Conservation (phyloP, 2,888 invertebrate species). For the Artemia sp. region DNA sequence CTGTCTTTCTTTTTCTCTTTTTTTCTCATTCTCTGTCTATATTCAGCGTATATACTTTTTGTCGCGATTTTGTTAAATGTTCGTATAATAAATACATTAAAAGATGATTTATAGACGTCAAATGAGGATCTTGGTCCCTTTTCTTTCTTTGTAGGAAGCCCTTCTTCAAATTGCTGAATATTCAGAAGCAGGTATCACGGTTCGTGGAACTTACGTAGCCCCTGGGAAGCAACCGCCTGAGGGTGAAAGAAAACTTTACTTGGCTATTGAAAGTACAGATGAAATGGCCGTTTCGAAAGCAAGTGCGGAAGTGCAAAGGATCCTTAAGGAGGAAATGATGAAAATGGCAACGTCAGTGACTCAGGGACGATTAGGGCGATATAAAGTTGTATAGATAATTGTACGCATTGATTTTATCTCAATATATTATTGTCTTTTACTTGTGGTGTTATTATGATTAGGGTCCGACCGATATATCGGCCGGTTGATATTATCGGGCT, state of each 20-base stretch:
- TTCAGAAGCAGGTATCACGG: conserved; percentile 96
- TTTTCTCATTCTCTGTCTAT: no score
- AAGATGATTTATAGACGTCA: no score
- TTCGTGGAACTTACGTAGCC: conserved; percentile 83
- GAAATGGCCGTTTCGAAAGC: conserved; percentile 90
- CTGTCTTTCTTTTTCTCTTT: no score
- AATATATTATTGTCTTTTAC: no score
- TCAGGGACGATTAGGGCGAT: conserved; percentile 59
- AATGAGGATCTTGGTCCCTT: background rate
- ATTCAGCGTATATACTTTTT: background rate
- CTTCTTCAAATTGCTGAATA: conserved; percentile 95
- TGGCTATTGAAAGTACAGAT: conserved; percentile 96
- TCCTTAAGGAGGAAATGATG: conserved; percentile 93
- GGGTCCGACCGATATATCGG: no score
- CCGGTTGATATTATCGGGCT: no score
- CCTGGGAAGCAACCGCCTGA: conserved; percentile 71
- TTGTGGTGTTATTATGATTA: no score
- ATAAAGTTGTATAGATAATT: conserved; percentile 61
- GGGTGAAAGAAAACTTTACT: conserved; percentile 83
- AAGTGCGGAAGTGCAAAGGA: conserved; percentile 86
- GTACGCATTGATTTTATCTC: no score
- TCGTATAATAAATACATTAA: no score
- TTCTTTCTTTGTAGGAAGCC: conserved; percentile 53
- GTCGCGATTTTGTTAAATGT: background rate
- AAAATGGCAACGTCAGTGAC: conserved; percentile 63